These are phyloP conservation scores for Volucella bombylans DNA, from an alignment of 2,888 invertebrate genomes.

Conservation along the genomic window DNA sequence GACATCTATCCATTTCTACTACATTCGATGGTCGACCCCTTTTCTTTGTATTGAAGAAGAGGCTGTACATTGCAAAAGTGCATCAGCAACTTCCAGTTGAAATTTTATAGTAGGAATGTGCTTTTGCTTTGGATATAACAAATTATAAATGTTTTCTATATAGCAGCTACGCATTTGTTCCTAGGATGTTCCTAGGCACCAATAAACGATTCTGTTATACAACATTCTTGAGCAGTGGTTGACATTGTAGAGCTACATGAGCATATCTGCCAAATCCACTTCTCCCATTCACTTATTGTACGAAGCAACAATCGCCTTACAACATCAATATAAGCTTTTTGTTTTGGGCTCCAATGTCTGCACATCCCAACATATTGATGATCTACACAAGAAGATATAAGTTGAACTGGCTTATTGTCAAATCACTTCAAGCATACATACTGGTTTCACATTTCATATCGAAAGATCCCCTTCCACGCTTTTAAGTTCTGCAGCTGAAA, in stretches of 20 bases:
- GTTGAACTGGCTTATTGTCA: no score
- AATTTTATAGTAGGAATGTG: neutral
- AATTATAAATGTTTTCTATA: constrained; percentile 36
- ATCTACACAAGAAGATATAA: no score
- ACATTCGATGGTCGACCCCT: constrained; percentile 56
- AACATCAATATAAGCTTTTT: no score
- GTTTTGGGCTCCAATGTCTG: no score
- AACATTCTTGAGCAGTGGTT: constrained; percentile 63
- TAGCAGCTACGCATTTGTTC: constrained; percentile 41
- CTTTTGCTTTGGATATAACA: constrained; percentile 1
- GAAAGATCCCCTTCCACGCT: no score
- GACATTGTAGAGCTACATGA: constrained; percentile 55
- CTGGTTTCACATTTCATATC: no score
- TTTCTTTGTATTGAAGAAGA: constrained; percentile 63
- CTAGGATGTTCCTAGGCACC: constrained; percentile 45
- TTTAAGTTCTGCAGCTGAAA: no score
- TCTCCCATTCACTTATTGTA: no score
- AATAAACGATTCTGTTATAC: constrained; percentile 58
- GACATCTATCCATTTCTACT: constrained; percentile 46
- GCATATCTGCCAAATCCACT: no score
- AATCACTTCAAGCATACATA: no score
- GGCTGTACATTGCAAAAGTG: constrained; percentile 42
- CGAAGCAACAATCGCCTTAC: no score
- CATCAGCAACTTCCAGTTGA: constrained; percentile 5
- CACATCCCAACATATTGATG: no score